Evolutionary conservation across 1,140 invertebrate species (phyloP).

Genomic region (Neodiprion lecontei): DNA sequence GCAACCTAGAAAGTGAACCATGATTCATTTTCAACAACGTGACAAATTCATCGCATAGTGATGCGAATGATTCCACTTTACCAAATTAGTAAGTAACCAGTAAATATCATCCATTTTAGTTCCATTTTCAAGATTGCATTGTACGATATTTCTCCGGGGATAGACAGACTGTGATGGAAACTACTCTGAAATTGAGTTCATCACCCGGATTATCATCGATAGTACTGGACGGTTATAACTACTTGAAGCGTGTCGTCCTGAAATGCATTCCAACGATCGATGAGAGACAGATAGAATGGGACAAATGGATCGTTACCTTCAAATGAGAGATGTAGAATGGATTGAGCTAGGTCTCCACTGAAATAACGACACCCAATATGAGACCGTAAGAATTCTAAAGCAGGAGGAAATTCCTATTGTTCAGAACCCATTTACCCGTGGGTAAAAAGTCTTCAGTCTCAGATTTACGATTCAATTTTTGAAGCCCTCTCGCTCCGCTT

Average conservation of each 20-base stretch:
- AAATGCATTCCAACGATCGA: too few relatives aligned
- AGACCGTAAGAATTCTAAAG: too few relatives aligned
- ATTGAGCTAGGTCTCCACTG: neutral
- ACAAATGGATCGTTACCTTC: neutral
- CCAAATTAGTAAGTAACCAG: constrained; percentile 30
- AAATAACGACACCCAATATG: neutral
- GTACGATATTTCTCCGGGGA: constrained; percentile 67
- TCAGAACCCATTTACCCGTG: too few relatives aligned
- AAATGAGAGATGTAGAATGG: neutral
- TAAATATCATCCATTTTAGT: constrained; percentile 35
- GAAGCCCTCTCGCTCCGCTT: too few relatives aligned
- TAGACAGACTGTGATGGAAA: constrained; percentile 69
- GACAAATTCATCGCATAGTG: too few relatives aligned
- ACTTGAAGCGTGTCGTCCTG: neutral
- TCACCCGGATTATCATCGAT: neutral
- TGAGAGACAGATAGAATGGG: too few relatives aligned
- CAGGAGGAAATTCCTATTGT: too few relatives aligned
- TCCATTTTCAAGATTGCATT: constrained; percentile 64
- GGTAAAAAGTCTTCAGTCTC: neutral
- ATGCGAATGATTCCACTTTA: constrained; percentile 5
- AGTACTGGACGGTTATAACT: neutral
- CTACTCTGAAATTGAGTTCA: constrained; percentile 55
- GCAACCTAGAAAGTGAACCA: too few relatives aligned
- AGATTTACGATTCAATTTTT: neutral
- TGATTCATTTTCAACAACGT: too few relatives aligned